Evolutionary conservation across 2,888 invertebrate species (phyloP).

Genomic region (Cheiracanthium punctorium): DNA sequence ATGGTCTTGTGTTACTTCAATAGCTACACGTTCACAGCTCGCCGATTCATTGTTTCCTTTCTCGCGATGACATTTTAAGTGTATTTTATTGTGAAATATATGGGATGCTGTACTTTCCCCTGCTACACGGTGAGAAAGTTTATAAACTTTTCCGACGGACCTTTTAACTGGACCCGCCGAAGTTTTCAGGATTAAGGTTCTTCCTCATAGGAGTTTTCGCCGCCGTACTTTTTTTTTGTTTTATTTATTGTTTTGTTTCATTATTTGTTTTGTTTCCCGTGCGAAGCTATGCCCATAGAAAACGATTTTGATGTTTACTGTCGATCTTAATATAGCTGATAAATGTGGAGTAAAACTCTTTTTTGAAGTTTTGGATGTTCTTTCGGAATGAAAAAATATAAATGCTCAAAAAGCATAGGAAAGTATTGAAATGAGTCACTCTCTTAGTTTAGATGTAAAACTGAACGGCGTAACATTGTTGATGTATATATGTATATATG

Average conservation of each 20-base stretch:
- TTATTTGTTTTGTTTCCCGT: too few relatives aligned
- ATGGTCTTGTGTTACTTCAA: slow-evolving; percentile 12
- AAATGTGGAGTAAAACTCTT: not conserved
- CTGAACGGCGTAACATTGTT: not conserved
- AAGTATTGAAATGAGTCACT: not conserved
- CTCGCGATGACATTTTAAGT: not conserved
- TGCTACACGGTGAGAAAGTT: slow-evolving; percentile 28
- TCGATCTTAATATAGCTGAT: not conserved
- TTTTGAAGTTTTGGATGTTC: not conserved
- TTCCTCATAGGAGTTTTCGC: not conserved
- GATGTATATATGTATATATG: slow-evolving; percentile 26
- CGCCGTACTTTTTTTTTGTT: too few relatives aligned
- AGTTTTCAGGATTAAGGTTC: not conserved
- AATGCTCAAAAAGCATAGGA: not conserved
- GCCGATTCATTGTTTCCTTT: not conserved
- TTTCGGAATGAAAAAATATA: not conserved
- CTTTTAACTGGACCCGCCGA: not conserved
- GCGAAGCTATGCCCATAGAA: not conserved
- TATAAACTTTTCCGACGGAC: slow-evolving; percentile 34
- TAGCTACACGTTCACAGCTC: slow-evolving; percentile 4
- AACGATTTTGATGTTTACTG: not conserved
- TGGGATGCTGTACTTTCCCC: not conserved
- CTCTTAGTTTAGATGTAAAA: slow-evolving; percentile 6
- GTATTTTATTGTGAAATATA: not conserved
- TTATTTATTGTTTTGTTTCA: too few relatives aligned